These are phyloP conservation scores for Listrodromus nycthemerus DNA, from an alignment of 2,888 invertebrate genomes.

Conservation along the genomic window DNA sequence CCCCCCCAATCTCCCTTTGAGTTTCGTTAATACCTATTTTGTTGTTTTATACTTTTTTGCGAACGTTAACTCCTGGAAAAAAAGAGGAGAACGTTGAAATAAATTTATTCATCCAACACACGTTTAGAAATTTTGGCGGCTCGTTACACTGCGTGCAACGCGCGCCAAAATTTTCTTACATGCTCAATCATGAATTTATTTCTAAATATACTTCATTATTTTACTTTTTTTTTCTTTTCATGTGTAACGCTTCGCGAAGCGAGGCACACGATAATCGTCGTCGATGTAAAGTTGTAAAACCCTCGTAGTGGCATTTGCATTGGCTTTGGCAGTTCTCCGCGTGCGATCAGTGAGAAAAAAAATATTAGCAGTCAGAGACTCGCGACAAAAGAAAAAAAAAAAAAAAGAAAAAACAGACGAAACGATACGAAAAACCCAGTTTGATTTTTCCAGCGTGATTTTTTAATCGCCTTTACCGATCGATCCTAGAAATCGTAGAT, in stretches of 20 bases:
- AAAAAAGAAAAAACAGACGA: background rate
- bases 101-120: slow-evolving; percentile 43
- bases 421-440: slow-evolving; percentile 31
- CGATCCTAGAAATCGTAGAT: slow-evolving; percentile 26
- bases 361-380: slow-evolving; percentile 35
- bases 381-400: slow-evolving; percentile 51
- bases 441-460: slow-evolving; percentile 56
- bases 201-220: slow-evolving; percentile 19
- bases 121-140: slow-evolving; percentile 46
- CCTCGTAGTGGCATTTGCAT: slow-evolving; percentile 72
- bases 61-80: slow-evolving; percentile 36
- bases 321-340: slow-evolving; percentile 61
- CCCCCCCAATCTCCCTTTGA: background rate
- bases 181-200: slow-evolving; percentile 55
- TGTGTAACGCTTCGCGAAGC: slow-evolving; percentile 50
- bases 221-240: slow-evolving; percentile 32
- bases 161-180: slow-evolving; percentile 38
- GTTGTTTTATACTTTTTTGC: slow-evolving; percentile 39
- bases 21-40: slow-evolving; percentile 35
- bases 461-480: slow-evolving; percentile 19
- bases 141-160: slow-evolving; percentile 53
- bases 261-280: slow-evolving; percentile 55
- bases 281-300: slow-evolving; percentile 69
- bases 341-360: slow-evolving; percentile 22
- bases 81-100: background rate